Base-by-base conservation (phyloP, 2,113 vertebrate genomes). In the Corydoras maculifer region DNA sequence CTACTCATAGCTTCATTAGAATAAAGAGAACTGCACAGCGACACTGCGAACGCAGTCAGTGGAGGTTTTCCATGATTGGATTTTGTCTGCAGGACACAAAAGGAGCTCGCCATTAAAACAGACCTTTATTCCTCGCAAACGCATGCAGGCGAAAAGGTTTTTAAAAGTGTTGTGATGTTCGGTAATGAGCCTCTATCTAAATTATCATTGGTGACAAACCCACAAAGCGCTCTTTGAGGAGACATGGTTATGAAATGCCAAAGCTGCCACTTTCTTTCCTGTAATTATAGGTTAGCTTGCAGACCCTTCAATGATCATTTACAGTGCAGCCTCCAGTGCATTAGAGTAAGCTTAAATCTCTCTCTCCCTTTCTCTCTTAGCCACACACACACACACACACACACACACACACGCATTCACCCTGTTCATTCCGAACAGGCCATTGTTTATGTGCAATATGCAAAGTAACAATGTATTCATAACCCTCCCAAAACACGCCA, bases 231-330 rank as follows among this genome's bases (percentile, higher is more conserved):
- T 93, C 93, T 94, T 94, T 91, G 93, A 99, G 94, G 93, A 98
- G 91, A 94, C 90, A 92, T 92, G 93, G 92, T 94, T 93, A 94
- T 94, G 91, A 97, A 99, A 98, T 98, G 95, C 95, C 96, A 97
- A 93, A 94, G 93, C 95, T 98, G 95, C 95, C 95, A 98, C 93
- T 98, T 97, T 94, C 94, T 92, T 92, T 93, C 87, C 93, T 93
- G 92, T 99, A 98, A 99, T 98, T 98, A 99, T 92, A 95, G 96
- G 95, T 94, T 99, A 97, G 94, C 95, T 99, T 95, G 94, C 96
- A 96, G 93, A 87, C 92, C 92, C 93, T 93, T 94, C 93, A 94
- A 93, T 95, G 94, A 98, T 98, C 94, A 95, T 97, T 96, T 96
- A 95, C 93, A 94, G 93, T 91, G 89, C 93, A 92, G 92, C 91